A percentile compares a stretch with the other conserved stretches of the same genome.
phyloP scores from a whole-genome alignment of 2,797 vertebrate species.

The Poecilia wingei region DNA sequence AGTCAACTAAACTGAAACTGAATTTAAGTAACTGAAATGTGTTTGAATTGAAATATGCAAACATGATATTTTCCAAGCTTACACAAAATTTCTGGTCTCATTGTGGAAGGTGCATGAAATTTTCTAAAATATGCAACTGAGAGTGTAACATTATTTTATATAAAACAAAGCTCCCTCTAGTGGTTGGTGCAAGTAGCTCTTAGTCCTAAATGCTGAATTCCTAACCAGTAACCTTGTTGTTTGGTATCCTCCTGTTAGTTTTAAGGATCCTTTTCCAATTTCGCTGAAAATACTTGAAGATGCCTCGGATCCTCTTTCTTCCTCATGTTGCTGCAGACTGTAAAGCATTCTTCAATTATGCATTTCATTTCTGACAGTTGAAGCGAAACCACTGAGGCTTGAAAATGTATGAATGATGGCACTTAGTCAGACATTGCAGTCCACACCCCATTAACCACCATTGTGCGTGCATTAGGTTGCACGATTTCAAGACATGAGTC shows the following conservation, averaged over 20 bases:
- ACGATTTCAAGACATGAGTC: conserved; percentile 64
- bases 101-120: not conserved
- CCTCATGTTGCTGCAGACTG: conserved; percentile 13
- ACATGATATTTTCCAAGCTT: not conserved
- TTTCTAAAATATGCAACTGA: not conserved
- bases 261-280: not conserved
- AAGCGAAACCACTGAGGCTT: conserved; percentile 67
- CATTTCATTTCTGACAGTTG: conserved; percentile 81
- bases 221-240: not conserved
- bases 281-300: conserved; percentile 29
- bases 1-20: not conserved
- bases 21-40: not conserved
- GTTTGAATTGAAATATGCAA: not conserved
- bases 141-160: not conserved
- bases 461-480: conserved; percentile 52
- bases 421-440: conserved; percentile 76
- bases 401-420: conserved; percentile 78
- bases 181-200: not conserved
- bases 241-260: not conserved
- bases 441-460: conserved; percentile 69
- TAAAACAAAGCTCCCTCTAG: not conserved
- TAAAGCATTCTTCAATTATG: conserved; percentile 65
- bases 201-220: not conserved
- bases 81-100: not conserved
- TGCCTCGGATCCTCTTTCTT: conserved; percentile 2